A percentile compares a stretch with the other conserved stretches of the same genome.
phyloP scores from a whole-genome alignment of 2,113 vertebrate species.

The Channa maculata region DNA sequence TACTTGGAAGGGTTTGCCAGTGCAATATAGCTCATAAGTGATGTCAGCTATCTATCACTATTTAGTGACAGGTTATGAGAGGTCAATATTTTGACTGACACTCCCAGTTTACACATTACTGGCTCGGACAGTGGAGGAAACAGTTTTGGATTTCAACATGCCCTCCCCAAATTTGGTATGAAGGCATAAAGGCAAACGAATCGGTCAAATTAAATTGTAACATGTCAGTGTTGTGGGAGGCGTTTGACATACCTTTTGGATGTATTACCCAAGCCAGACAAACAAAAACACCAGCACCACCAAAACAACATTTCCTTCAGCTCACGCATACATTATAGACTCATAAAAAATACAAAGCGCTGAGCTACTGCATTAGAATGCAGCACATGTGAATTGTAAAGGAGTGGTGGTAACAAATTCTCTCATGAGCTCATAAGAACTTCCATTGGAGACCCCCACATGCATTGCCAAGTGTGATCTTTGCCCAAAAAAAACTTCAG shows the following conservation, averaged over 20 bases:
- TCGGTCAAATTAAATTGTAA: not conserved
- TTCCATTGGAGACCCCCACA: slow-evolving; percentile 26
- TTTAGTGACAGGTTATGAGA: slow-evolving; percentile 35
- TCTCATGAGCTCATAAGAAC: slow-evolving; percentile 6
- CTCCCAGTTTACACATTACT: slow-evolving; percentile 24
- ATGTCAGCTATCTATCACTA: slow-evolving; percentile 37
- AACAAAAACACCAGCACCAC: not conserved
- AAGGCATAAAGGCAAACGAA: not conserved
- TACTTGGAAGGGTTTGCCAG: slow-evolving; percentile 2
- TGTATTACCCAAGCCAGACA: slow-evolving; percentile 1
- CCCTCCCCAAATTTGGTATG: not conserved
- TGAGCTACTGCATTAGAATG: not conserved
- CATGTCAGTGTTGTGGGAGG: not conserved
- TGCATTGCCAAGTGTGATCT: slow-evolving; percentile 31
- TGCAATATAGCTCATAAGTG: slow-evolving; percentile 5
- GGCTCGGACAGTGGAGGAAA: slow-evolving; percentile 21
- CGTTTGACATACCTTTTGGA: not conserved
- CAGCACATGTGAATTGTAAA: slow-evolving; percentile 19
- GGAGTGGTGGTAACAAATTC: not conserved
- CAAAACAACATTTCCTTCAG: not conserved
- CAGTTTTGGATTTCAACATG: slow-evolving; percentile 26
- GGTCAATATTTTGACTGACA: slow-evolving; percentile 60
- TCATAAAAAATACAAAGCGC: not conserved
- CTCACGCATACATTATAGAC: not conserved
- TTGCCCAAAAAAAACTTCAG: slow-evolving; percentile 33